These are phyloP conservation scores for Oceanodroma leucorhoa DNA, from an alignment of 2,797 vertebrate species.

Conservation along the genomic window DNA sequence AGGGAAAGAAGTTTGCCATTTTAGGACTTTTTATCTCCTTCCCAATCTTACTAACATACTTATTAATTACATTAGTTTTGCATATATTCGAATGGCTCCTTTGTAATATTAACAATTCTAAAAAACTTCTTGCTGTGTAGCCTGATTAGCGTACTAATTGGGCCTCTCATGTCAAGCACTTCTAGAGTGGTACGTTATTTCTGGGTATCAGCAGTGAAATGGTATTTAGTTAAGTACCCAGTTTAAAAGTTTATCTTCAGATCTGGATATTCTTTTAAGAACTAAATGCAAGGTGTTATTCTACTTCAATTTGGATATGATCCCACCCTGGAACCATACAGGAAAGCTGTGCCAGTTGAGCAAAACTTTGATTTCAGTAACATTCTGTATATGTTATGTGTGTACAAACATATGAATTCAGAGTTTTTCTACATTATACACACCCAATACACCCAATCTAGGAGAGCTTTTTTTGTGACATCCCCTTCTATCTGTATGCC, in stretches of 20 bases:
- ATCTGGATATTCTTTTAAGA: background rate
- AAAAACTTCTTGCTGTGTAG: background rate
- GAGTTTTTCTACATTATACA: background rate
- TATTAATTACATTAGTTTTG: background rate
- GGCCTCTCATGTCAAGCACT: background rate
- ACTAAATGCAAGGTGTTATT: background rate
- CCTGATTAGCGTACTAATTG: background rate
- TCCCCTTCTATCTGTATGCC: background rate
- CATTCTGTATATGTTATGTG: background rate
- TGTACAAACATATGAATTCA: background rate
- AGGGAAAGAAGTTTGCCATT: background rate
- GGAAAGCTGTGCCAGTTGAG: background rate
- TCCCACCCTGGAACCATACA: background rate
- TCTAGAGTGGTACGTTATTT: background rate
- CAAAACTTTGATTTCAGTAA: background rate
- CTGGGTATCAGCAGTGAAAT: background rate
- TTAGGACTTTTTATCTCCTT: background rate
- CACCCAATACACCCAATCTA: background rate
- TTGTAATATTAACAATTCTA: background rate
- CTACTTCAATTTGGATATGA: background rate
- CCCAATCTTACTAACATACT: background rate
- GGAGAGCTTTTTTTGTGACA: background rate
- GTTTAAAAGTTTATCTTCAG: background rate
- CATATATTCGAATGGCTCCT: background rate
- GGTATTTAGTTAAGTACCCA: background rate